Evolutionary conservation across 2,113 vertebrate species (phyloP).

Genomic region (Xenopus laevis): DNA sequence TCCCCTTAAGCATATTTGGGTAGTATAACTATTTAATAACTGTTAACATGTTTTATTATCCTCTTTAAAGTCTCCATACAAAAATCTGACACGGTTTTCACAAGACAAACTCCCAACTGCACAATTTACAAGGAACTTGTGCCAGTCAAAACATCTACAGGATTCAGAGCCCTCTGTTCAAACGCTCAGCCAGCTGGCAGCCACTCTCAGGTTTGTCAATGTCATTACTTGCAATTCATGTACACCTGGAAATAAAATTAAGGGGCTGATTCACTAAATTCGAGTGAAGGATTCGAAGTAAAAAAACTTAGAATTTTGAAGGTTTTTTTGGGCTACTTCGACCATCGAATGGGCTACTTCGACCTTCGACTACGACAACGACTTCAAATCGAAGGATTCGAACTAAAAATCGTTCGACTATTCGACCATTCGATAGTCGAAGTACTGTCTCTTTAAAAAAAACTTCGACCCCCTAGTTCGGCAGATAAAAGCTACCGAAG

Average conservation of each 20-base stretch:
- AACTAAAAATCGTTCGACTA: no score
- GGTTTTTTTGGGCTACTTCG: no score
- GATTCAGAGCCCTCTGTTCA: slow-evolving; percentile 33
- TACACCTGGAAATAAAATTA: slow-evolving; percentile 37
- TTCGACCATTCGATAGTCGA: no score
- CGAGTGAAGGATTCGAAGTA: no score
- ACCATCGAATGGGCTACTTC: no score
- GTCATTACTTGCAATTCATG: slow-evolving; percentile 36
- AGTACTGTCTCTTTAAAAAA: no score
- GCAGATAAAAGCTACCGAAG: no score
- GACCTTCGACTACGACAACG: no score
- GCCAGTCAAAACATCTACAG: slow-evolving; percentile 41
- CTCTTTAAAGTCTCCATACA: slow-evolving; percentile 43
- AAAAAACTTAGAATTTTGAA: no score
- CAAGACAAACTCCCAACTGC: slow-evolving; percentile 42
- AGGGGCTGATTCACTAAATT: no score
- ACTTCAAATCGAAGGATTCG: no score
- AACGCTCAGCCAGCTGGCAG: slow-evolving; percentile 29
- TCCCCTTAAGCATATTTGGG: slow-evolving; percentile 25
- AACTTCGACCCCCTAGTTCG: no score
- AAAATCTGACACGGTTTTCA: slow-evolving; percentile 43
- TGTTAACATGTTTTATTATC: slow-evolving; percentile 46
- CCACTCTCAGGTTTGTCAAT: slow-evolving; percentile 30
- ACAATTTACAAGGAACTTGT: slow-evolving; percentile 32
- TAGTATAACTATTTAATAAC: slow-evolving; percentile 39